Evolutionary conservation across 2,888 invertebrate species (phyloP), one percentile per base, ranked within the genome.

Genomic region (Adelphocoris suturalis): DNA sequence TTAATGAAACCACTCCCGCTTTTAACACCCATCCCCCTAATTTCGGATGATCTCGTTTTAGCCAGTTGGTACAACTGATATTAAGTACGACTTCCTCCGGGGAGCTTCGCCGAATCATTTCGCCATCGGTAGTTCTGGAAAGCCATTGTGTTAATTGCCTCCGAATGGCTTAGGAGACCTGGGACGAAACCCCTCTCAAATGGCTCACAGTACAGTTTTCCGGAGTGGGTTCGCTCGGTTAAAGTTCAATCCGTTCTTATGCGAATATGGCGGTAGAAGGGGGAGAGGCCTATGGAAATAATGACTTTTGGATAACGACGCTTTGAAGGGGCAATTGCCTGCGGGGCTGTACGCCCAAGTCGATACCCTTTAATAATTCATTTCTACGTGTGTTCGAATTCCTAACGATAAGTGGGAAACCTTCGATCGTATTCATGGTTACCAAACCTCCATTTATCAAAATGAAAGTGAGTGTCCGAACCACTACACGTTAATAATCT

Each of bases 111-210:
- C 37, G 78, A 80, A 80, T 80, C 47, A 80, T 80, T 80, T 80
- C 19, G 19, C 37, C 78, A 80, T 46, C 46, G 78, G 78, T 68
- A 68, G 68, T 68, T 68, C 23, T 11, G 68, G 13, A 47, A 80
- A 80, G n/a, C 47, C 78, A 80, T 46, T 80, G 78, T 80, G 78
- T 80, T 80, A 80, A 80, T 80, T 80, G 47, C 78, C 19, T 47
- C 16, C 46, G 9, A 47, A 46, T 16, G 47, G 78, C 23, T 68
- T 68, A 5, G 68, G 23, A 23, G 68, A 68, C 68, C 68, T 23
- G 11, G 23, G 19, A 9, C 68, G 68, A 12, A 16, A 1, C 19
- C 19, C 19, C 61, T 9, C n/a, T 9, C n/a, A 61, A 61, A 61
- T 19, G 61, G 68, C 19, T 68, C 19, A 9, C 68, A n/a, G 16